Conservation (phyloP, 2,797 vertebrate species). For the Odontamblyopus lacepedii region DNA sequence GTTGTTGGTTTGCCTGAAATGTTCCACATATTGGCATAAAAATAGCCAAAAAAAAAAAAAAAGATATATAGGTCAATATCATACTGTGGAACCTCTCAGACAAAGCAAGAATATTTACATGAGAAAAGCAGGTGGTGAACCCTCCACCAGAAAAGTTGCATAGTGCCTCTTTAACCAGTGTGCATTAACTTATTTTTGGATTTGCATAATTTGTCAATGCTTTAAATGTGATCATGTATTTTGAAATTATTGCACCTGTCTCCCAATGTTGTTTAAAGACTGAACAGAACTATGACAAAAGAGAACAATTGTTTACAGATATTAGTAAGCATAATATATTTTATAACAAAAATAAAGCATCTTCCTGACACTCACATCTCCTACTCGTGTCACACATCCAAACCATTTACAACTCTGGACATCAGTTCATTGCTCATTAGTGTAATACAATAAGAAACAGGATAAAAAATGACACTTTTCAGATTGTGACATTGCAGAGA, state of each 20-base stretch:
- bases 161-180: background rate
- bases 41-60: too few species aligned
- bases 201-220: constrained; percentile 3
- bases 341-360: constrained; percentile 97
- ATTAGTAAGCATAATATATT: constrained; percentile 88
- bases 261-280: constrained; percentile 83
- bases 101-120: too few species aligned
- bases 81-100: too few species aligned
- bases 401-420: constrained; percentile 82
- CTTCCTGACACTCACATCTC: constrained; percentile 80
- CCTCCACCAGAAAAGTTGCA: too few species aligned
- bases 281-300: constrained; percentile 83
- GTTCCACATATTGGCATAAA: too few species aligned
- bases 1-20: too few species aligned
- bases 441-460: constrained; percentile 79
- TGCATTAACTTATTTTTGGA: constrained; percentile 15
- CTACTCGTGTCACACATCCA: constrained; percentile 68
- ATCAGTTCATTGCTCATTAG: constrained; percentile 79
- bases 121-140: too few species aligned
- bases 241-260: background rate
- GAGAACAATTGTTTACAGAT: constrained; percentile 84
- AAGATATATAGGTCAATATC: too few species aligned
- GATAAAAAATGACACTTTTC: constrained; percentile 50
- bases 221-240: background rate
- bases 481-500: constrained; percentile 63